phyloP scores from a whole-genome alignment of 92 coral and sea anemone genomes.

The Micromussa lordhowensis region DNA sequence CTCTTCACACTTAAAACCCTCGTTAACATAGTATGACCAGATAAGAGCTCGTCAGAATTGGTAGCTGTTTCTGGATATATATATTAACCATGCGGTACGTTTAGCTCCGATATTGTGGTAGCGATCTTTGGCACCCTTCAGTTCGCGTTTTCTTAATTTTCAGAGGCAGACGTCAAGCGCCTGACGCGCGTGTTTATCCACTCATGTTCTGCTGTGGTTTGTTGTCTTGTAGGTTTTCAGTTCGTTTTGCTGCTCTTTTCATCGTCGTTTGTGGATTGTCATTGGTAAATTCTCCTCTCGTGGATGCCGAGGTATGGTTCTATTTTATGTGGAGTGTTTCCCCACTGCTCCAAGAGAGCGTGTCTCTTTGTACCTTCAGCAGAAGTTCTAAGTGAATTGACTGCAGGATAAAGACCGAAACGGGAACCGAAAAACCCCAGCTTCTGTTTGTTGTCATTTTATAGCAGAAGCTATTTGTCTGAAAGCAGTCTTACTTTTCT shows the following conservation, averaged over 20 bases:
- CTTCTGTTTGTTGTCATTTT: neutral
- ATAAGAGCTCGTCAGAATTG: conserved; percentile 10
- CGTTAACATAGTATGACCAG: conserved; percentile 39
- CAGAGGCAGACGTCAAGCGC: conserved; percentile 22
- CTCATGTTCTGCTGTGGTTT: neutral
- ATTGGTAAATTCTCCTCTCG: conserved; percentile 38
- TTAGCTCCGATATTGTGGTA: neutral
- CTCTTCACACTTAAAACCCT: conserved; percentile 32
- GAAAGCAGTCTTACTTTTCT: neutral
- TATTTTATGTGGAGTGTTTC: neutral
- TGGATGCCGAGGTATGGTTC: conserved; percentile 67
- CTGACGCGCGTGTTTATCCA: conserved; percentile 18
- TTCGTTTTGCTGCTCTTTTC: conserved; percentile 49
- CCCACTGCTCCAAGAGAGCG: neutral
- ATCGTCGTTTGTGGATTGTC: conserved; percentile 31
- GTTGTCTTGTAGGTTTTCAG: conserved; percentile 54
- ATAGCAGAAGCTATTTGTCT: neutral
- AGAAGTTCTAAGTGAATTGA: neutral
- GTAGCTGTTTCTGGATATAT: conserved; percentile 31
- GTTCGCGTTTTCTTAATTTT: conserved; percentile 18
- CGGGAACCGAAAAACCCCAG: no score
- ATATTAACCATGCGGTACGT: conserved; percentile 43
- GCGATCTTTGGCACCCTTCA: neutral
- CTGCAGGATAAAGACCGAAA: neutral
- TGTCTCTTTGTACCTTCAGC: neutral